Evolutionary conservation across 92 coral and sea anemone genomes (phyloP).

Genomic region (Siderastrea siderea): DNA sequence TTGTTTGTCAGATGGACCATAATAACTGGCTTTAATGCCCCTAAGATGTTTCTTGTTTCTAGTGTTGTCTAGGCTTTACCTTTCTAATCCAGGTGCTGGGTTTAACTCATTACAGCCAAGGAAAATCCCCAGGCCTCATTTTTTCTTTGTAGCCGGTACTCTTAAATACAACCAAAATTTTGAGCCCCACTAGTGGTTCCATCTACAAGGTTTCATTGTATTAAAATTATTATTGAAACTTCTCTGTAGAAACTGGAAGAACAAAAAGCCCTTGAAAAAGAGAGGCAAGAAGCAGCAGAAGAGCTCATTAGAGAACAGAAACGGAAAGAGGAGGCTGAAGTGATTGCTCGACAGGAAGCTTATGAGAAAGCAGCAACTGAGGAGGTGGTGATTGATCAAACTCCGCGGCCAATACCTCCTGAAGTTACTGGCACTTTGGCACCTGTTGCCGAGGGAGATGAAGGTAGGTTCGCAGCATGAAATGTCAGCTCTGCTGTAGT

Average conservation of each 20-base stretch:
- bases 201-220: too few species aligned
- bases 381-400: slow-evolving; percentile 78
- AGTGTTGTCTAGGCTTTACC: too few species aligned
- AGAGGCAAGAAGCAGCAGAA: slow-evolving; percentile 74
- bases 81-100: too few species aligned
- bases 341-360: slow-evolving; percentile 86
- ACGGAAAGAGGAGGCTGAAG: slow-evolving; percentile 94
- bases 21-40: too few species aligned
- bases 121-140: too few species aligned
- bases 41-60: too few species aligned
- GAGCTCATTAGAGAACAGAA: slow-evolving; percentile 70
- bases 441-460: slow-evolving; percentile 94
- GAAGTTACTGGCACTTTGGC: slow-evolving; percentile 87
- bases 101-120: too few species aligned
- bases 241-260: slow-evolving; percentile 79
- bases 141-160: too few species aligned
- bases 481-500: too few species aligned
- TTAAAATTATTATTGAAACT: not conserved
- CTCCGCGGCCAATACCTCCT: slow-evolving; percentile 97
- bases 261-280: slow-evolving; percentile 58
- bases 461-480: slow-evolving; percentile 57
- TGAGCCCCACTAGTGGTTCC: too few species aligned
- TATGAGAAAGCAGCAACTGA: slow-evolving; percentile 88
- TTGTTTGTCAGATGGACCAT: too few species aligned
- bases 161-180: too few species aligned